phyloP scores from a whole-genome alignment of 2,888 invertebrate genomes.

The Tridacna crocea region DNA sequence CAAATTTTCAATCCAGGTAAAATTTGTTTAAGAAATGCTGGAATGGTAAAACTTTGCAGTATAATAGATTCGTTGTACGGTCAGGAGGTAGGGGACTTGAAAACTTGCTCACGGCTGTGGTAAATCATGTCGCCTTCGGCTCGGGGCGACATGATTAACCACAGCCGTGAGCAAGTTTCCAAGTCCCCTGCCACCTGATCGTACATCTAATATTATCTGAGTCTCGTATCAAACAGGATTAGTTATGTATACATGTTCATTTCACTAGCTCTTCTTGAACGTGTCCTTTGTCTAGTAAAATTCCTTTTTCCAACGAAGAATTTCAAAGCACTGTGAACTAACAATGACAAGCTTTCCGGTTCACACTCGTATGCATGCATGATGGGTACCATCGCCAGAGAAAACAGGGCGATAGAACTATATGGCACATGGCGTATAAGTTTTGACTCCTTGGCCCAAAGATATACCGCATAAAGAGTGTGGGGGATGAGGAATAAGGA shows the following conservation, averaged over 20 bases:
- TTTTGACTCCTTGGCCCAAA: conserved; percentile 59
- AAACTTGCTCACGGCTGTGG: too few species aligned
- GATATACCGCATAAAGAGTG: conserved; percentile 68
- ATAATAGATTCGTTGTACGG: too few species aligned
- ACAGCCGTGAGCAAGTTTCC: too few species aligned
- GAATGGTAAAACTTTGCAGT: too few species aligned
- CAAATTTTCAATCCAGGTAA: too few species aligned
- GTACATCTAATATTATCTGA: too few species aligned
- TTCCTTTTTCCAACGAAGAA: conserved; percentile 72
- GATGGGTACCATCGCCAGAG: conserved; percentile 74
- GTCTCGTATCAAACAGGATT: too few species aligned
- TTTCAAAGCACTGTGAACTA: conserved; percentile 71
- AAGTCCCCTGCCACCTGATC: too few species aligned
- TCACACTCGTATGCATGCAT: conserved; percentile 80
- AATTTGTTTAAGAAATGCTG: too few species aligned
- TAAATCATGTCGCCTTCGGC: too few species aligned
- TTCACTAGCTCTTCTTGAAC: conserved; percentile 56
- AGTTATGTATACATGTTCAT: not conserved
- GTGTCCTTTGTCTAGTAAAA: conserved; percentile 52
- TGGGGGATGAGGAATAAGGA: conserved; percentile 75
- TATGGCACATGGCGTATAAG: conserved; percentile 60
- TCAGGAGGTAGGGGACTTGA: too few species aligned
- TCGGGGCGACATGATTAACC: too few species aligned
- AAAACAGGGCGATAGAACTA: conserved; percentile 70
- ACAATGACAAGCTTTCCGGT: conserved; percentile 70